phyloP scores from a whole-genome alignment of 1,140 invertebrate species.

The Trichonephila clavata region DNA sequence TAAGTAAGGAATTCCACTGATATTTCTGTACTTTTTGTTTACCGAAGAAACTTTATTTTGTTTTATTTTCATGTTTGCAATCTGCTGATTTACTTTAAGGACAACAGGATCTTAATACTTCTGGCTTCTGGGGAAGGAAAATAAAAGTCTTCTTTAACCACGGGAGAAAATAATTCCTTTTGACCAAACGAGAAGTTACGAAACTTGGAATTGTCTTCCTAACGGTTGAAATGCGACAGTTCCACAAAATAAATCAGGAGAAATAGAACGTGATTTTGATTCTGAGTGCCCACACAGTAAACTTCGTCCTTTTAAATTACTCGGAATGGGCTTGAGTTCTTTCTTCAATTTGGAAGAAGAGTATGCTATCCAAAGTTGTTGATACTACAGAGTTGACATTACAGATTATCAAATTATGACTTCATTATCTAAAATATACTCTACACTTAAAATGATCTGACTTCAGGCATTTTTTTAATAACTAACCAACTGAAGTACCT shows the following conservation, averaged over 20 bases:
- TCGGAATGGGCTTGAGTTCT: background rate
- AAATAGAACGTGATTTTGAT: background rate
- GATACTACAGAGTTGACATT: too few relatives aligned
- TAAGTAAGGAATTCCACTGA: too few relatives aligned
- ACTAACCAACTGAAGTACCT: too few relatives aligned
- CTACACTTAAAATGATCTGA: too few relatives aligned
- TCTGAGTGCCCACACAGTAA: background rate
- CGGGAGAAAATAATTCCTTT: background rate
- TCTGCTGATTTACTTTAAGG: background rate
- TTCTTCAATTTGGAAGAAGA: background rate
- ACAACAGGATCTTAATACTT: background rate
- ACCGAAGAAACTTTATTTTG: too few relatives aligned
- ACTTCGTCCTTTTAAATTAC: background rate
- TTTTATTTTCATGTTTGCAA: too few relatives aligned
- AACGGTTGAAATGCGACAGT: background rate
- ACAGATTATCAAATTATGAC: too few relatives aligned
- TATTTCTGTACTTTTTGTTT: too few relatives aligned
- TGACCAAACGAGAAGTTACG: slow-evolving; percentile 16
- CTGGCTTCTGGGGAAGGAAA: background rate
- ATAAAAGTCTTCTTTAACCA: background rate
- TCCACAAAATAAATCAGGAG: background rate
- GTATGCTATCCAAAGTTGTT: too few relatives aligned
- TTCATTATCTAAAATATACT: too few relatives aligned
- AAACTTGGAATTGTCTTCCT: background rate
- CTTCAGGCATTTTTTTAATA: too few relatives aligned